Evolutionary conservation across 2,888 invertebrate genomes (phyloP), one percentile per base, ranked within the genome.

Genomic region (Tiliacea citrago): DNA sequence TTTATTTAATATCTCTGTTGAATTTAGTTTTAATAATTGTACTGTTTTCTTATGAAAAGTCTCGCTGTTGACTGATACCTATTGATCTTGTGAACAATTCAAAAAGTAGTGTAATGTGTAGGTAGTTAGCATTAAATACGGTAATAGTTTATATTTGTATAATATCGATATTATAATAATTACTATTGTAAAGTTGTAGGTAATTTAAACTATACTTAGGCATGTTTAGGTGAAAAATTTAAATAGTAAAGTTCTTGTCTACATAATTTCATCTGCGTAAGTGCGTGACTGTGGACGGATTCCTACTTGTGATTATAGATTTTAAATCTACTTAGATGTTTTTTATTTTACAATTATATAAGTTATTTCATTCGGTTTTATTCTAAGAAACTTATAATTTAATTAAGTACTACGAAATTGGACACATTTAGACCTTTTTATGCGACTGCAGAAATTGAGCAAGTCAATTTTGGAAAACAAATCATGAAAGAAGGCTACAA

Each of bases 291-390:
- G 77, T 79, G 74, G 68, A 82, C 68, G 60, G 71, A 70, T 72
- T 72, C 66, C 58, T 79, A 70, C 67, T 77, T 65, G 73, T 81
- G 68, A 86, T 82, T 88, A 86, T 75, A 88, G 77, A 88, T 86
- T 86, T 60, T 55, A 78, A 87, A 86, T 84, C 77, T 86, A 73
- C 3, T 35, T 35, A 39, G 6, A 6, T 29, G 58, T 53, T 58
- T 53, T 75, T 83, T 77, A 60, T 78, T 82, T 68, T 57, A 16
- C 8, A 18, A 21, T 21, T 78, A 13, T 21, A 0, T n/a, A 49
- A 39, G 13, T 16, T 18, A 35, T 9, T 51, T 12, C 3, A 12
- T 42, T 42, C 21, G 39, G 39, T 68, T 39, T 16, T 39, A 70
- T 29, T 49, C 0, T 0, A 53, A 7, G 35, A 57, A 57, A n/a